Evolutionary conservation across 2,888 invertebrate genomes (phyloP), one percentile per base, ranked within the genome.

Genomic region (Zhuqinia jingwanae): DNA sequence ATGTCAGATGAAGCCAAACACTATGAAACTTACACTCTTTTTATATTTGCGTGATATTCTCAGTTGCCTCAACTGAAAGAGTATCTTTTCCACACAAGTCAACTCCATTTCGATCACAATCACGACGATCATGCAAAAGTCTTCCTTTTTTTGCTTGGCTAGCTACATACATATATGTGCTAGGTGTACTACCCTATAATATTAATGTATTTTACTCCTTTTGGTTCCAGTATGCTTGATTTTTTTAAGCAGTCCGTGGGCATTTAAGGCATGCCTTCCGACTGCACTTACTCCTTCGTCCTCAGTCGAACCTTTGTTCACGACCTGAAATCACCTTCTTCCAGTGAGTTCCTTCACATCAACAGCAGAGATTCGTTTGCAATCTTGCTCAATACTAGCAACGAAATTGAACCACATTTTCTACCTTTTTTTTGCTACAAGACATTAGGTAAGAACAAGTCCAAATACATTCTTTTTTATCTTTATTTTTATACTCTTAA

Each of bases 271-370:
- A 88, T 82, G 75, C 82, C 82, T 85, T 82, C 85, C 85, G 45
- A 73, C 75, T 80, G 87, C 87, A 88, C 85, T 87, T 87, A 87
- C 89, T 88, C 84, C 65, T 88, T 60, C 82, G 56, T 42, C 76
- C 58, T 81, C 89, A 89, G 89, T 89, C 82, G 87, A 87, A 88
- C 81, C 79, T 87, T 82, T 85, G 88, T 88, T 88, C 87, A 83
- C 89, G 85, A 76, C 85, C 88, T 82, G 89, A 85, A 81, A 87
- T 79, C 88, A 89, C 87, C 85, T 85, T 79, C 79, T 73, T 76
- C 63, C 53, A n/a, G 22, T 65, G n/a, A 79, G 56, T 53, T 73
- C 36, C 70, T 83, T 20, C 73, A 8, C 36, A 36, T 47, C 15
- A n/a, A n/a, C n/a, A 36, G 27, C 17, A 53, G 36, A 25, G n/a